phyloP scores from a whole-genome alignment of 2,113 vertebrate genomes.

The Phycodurus eques region DNA sequence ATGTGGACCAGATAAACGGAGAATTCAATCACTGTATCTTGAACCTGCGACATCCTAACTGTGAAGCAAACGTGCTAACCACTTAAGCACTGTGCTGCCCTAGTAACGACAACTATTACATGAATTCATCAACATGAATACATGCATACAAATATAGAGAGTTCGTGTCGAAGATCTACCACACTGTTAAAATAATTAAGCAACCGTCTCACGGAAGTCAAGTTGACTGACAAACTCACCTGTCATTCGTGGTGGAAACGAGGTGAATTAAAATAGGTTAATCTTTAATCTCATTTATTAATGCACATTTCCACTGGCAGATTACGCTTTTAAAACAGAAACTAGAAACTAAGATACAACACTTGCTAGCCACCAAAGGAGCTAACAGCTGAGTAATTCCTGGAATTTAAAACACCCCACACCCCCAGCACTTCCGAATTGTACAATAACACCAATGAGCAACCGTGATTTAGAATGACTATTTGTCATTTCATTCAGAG shows the following conservation, averaged over 20 bases:
- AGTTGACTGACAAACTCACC: constrained; percentile 22
- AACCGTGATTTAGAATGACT: not conserved
- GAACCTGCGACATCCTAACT: too few relatives aligned
- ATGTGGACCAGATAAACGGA: too few relatives aligned
- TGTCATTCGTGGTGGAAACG: constrained; percentile 14
- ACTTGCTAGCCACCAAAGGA: constrained; percentile 38
- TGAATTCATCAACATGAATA: not conserved
- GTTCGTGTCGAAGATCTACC: not conserved
- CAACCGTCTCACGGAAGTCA: constrained; percentile 2
- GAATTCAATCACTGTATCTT: too few relatives aligned
- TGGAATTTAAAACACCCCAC: constrained; percentile 39
- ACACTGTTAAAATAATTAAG: too few relatives aligned
- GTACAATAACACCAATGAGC: not conserved
- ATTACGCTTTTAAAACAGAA: constrained; percentile 28
- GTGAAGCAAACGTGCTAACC: too few relatives aligned
- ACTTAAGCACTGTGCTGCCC: too few relatives aligned
- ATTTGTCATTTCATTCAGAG: not conserved
- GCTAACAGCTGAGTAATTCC: constrained; percentile 49
- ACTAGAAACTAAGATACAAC: constrained; percentile 38
- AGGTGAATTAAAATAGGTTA: not conserved
- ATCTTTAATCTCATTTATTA: not conserved
- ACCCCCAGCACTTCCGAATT: constrained; percentile 7
- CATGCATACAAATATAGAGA: not conserved
- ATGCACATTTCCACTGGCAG: not conserved
- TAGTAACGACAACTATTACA: too few relatives aligned